A percentile compares a stretch with the other conserved stretches of the same genome.
Conservation (phyloP, 2,113 vertebrate species). For the Scatophagus argus region DNA sequence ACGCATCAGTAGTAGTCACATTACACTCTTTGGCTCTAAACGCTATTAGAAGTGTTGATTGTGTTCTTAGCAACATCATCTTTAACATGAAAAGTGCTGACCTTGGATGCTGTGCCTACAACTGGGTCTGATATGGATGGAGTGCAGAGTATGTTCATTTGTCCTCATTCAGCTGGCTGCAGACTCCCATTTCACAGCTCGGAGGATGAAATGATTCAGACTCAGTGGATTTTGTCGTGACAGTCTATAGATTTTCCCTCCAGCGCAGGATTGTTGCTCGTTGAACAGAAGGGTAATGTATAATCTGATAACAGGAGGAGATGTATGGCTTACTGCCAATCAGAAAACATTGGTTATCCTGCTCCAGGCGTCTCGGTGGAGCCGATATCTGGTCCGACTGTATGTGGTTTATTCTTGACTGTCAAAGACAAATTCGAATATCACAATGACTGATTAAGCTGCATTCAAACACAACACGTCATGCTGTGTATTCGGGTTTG, state of each 20-base stretch:
- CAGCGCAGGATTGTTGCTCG: background rate
- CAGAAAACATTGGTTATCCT: background rate
- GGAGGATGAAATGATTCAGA: conserved; percentile 51
- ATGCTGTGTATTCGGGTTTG: background rate
- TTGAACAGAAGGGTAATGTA: conserved; percentile 9
- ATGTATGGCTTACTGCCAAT: background rate
- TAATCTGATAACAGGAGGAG: conserved; percentile 30
- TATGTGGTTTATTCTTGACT: too few species aligned
- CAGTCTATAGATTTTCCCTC: conserved; percentile 30
- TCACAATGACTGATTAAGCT: background rate
- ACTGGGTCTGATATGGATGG: conserved; percentile 45
- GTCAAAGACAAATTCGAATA: background rate
- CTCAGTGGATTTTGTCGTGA: conserved; percentile 31
- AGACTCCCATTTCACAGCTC: conserved; percentile 49
- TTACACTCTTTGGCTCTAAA: conserved; percentile 54
- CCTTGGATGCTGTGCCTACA: conserved; percentile 44
- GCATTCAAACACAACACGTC: background rate
- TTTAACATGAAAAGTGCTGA: conserved; percentile 39
- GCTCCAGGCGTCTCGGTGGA: background rate
- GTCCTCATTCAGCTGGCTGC: conserved; percentile 50
- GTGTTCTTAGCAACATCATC: conserved; percentile 52
- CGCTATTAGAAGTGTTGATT: conserved; percentile 61
- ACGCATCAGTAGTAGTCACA: conserved; percentile 79
- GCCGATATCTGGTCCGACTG: background rate
- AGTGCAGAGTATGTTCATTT: conserved; percentile 46